Base-by-base conservation (phyloP, 2,797 vertebrate species). In the Brotula barbata region DNA sequence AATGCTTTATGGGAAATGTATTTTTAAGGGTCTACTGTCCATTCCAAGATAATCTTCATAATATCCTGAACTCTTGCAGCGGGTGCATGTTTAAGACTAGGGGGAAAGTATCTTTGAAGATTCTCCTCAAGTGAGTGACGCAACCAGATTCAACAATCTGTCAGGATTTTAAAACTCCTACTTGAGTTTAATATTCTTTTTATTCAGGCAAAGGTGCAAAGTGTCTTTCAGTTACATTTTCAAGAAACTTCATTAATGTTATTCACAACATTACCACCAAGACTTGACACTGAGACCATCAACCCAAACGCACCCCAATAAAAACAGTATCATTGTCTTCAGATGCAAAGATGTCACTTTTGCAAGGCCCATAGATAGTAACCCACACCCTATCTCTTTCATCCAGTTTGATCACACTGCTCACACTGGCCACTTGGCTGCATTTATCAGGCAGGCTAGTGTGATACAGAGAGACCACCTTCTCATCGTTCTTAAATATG, bases 291-390 rank as follows among this genome's bases (percentile, higher is more conserved):
- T 17, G 12, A 17, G 16, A 11, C 17, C 12, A 34, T 60, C 20
- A 75, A 33, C 50, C 64, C 45, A 82, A 68, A 64, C 60, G 36
- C 56, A 82, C 22, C 2, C 82, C 80, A 59, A 14, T 14, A 60
- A 82, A 87, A 5, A 83, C 73, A 21, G 73, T 81, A 46, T 88
- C 75, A 44, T 88, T 85, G 37, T 85, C 83, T 8, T 31, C 58
- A 40, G 20, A 62, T 25, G 81, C 69, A 64, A 83, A 75, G 19
- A 85, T 81, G 16, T 84, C 78, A 7, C 83, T 73, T 37, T 41
- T 75, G 21, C 43, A 57, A 11, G 37, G 20, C 2, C 81, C 81
- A 28, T 50, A 81, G 4, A 72, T 0, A 16, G 78, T 14, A 31
- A 85, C 75, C 50, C 48, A 74, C 9, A 87, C 73, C 9, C 50